Evolutionary conservation across 2,888 invertebrate species (phyloP), one percentile per base, ranked within the genome.

Genomic region (Lasiommata megera): DNA sequence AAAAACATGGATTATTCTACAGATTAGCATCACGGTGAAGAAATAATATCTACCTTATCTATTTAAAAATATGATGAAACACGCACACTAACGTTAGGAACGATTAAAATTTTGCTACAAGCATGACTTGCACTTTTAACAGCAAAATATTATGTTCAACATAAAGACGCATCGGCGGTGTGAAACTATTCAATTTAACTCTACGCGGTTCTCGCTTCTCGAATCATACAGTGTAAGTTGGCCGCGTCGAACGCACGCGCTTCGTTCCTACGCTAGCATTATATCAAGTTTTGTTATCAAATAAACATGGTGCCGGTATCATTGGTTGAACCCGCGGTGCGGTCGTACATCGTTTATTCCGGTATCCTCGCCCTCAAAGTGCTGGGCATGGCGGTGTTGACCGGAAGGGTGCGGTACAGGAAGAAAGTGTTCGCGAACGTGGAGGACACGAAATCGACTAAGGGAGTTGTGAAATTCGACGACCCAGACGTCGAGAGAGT

Each of bases 401-500:
- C 84, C 0, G 73, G 48, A 1, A 67, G 64, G 50, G 64, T 66
- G n/a, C 72, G 85, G 23, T 66, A 62, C 40, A 12, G 40, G 0
- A 82, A 82, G 56, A 80, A 80, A 16, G 78, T 80, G 17, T 84
- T 83, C 59, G 79, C 83, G 0, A 86, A 84, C 53, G 77, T 76
- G 50, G 86, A 86, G 59, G 84, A 84, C 63, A 75, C 79, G 0
- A 74, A 64, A 54, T 6, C 29, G 1, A 34, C 41, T 1, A 73
- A 74, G 6, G 79, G 78, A 1, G 71, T 75, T 56, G 75, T 88
- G 44, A 84, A 80, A 60, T 67, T 69, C 0, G 82, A 84, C 55
- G 86, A 83, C 53, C 79, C 76, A 0, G 83, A 84, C 57, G 85
- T 88, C 37, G 88, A 88, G 66, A 68, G 87, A 57, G 77, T 80